Percentiles rank a stretch among this genome's conserved stretches.
phyloP scores from a whole-genome alignment of 2,888 invertebrate species.

The Lepetodrilus schrolli region DNA sequence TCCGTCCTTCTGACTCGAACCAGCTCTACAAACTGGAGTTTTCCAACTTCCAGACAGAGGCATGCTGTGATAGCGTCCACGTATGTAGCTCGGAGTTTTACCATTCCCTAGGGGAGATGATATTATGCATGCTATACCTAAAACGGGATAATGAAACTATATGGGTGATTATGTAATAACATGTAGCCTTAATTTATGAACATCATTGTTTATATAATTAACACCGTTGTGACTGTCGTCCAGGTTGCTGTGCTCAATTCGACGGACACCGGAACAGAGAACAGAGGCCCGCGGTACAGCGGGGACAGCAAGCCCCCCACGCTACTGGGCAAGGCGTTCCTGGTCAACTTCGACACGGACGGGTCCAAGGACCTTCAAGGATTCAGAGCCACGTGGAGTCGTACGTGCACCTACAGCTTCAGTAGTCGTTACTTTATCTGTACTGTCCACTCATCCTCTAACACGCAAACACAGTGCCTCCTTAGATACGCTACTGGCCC shows the following conservation, averaged over 20 bases:
- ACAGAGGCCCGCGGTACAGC: neutral
- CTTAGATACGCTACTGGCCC: too few relatives aligned
- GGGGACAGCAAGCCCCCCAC: constrained; percentile 19
- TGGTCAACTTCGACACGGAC: constrained; percentile 10
- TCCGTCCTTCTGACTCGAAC: constrained; percentile 36
- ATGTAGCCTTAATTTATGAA: too few relatives aligned
- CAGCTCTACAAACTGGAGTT: constrained; percentile 31
- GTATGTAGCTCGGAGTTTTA: neutral
- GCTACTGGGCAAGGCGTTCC: constrained; percentile 30
- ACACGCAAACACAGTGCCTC: too few relatives aligned
- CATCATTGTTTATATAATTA: too few relatives aligned
- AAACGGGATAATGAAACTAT: too few relatives aligned
- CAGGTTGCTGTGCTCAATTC: neutral
- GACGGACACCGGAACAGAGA: neutral
- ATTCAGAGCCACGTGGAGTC: constrained; percentile 28
- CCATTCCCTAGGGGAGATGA: too few relatives aligned
- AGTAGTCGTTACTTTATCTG: neutral
- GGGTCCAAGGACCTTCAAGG: constrained; percentile 20
- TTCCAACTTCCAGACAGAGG: constrained; percentile 2
- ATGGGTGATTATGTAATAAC: too few relatives aligned
- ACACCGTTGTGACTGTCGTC: too few relatives aligned
- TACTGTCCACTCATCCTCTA: too few relatives aligned
- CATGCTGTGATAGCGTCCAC: constrained; percentile 22
- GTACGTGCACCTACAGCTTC: neutral
- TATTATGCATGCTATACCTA: too few relatives aligned